Percentiles rank a stretch among this genome's conserved stretches.
Conservation (phyloP, 2,113 vertebrate species). For the Otocyon megalotis region DNA sequence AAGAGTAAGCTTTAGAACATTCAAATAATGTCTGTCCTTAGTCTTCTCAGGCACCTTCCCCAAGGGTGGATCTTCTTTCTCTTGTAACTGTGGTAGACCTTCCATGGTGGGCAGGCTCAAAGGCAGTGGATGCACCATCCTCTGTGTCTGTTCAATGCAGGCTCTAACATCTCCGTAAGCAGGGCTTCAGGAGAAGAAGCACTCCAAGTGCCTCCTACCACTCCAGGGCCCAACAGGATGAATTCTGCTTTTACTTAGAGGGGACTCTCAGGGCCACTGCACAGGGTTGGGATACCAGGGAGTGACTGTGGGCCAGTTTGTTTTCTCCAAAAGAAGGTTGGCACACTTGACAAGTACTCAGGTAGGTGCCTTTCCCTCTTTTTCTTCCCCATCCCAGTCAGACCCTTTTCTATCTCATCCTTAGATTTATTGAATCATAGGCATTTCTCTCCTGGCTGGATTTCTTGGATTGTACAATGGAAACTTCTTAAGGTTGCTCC, state of each 20-base stretch:
- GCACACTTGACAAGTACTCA: not conserved
- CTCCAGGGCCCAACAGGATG: not conserved
- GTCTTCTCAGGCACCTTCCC: not conserved
- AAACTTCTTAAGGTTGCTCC: not conserved
- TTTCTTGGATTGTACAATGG: not conserved
- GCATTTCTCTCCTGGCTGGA: not conserved
- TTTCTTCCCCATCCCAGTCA: too few relatives aligned
- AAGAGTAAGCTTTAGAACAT: not conserved
- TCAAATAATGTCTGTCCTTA: not conserved
- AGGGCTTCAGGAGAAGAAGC: not conserved
- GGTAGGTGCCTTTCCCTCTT: too few relatives aligned
- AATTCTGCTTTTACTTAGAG: not conserved
- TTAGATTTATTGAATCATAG: not conserved
- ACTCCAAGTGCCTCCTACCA: too few relatives aligned
- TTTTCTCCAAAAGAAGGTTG: not conserved
- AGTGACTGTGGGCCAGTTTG: not conserved
- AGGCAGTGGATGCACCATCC: rapidly evolving
- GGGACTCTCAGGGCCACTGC: too few relatives aligned
- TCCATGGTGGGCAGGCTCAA: too few relatives aligned
- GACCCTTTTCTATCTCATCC: not conserved
- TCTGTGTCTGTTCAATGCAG: not conserved
- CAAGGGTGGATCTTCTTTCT: not conserved
- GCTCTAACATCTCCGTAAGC: not conserved
- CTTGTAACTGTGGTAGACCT: not conserved
- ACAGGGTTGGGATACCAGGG: not conserved